These are phyloP conservation scores for Lates calcarifer DNA, from an alignment of 2,113 vertebrate species.

Conservation along the genomic window DNA sequence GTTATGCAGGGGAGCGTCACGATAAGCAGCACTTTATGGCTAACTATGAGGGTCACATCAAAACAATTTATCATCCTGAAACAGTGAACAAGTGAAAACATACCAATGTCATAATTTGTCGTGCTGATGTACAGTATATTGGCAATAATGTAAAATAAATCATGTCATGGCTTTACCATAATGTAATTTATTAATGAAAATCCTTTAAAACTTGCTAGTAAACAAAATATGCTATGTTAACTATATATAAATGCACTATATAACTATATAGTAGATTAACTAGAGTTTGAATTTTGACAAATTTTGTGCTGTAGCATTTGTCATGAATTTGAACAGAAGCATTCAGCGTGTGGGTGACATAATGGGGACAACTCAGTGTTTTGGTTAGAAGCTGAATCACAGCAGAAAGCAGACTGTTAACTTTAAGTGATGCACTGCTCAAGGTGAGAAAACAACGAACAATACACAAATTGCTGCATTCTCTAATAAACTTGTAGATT, in stretches of 20 bases:
- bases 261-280: not conserved
- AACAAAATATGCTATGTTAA: no score
- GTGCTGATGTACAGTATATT: not conserved
- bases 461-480: not conserved
- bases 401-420: conserved; percentile 3
- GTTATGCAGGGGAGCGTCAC: conserved; percentile 40
- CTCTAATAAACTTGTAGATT: not conserved
- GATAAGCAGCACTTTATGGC: conserved; percentile 11
- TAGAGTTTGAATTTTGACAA: not conserved
- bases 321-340: conserved; percentile 6
- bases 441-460: not conserved
- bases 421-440: not conserved
- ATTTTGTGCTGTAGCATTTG: conserved; percentile 3
- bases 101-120: not conserved
- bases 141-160: not conserved
- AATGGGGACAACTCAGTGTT: not conserved
- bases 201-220: not conserved
- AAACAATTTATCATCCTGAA: not conserved
- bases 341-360: not conserved
- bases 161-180: not conserved
- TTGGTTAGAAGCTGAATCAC: conserved; percentile 15
- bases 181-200: not conserved
- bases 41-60: not conserved
- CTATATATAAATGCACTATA: no score
- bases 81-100: not conserved